A percentile compares a stretch with the other conserved stretches of the same genome.
Evolutionary conservation across 2,113 vertebrate genomes (phyloP).

Genomic region (Melanocharis versteri): DNA sequence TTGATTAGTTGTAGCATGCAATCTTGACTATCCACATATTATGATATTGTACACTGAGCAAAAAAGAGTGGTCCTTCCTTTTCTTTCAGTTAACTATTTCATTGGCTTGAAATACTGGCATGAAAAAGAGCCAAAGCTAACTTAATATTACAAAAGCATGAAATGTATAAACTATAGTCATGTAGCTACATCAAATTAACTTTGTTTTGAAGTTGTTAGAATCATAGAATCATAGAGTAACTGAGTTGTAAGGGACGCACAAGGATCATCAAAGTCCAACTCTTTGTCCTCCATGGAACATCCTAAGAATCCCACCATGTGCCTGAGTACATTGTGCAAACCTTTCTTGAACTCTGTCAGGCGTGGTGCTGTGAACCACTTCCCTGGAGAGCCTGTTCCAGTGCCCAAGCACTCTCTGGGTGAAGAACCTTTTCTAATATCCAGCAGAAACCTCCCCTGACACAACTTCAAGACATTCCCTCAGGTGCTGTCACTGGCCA

Average conservation of each 20-base stretch:
- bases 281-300: too few relatives aligned
- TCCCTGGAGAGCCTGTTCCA: not conserved
- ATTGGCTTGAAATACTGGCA: not conserved
- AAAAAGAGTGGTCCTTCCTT: not conserved
- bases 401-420: too few relatives aligned
- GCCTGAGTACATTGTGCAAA: not conserved
- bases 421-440: not conserved
- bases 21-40: not conserved
- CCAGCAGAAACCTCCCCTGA: accelerated
- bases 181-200: not conserved
- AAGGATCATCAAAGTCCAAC: not conserved
- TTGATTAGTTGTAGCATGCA: not conserved
- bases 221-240: not conserved
- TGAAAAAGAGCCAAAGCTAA: not conserved
- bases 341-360: not conserved
- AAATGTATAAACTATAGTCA: not conserved
- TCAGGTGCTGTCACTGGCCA: not conserved
- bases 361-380: not conserved
- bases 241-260: not conserved
- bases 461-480: not conserved
- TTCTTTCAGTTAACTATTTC: not conserved
- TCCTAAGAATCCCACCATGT: not conserved
- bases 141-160: not conserved
- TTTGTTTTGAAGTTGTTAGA: not conserved
- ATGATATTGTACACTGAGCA: not conserved